Conservation (phyloP, 1,140 invertebrate species). For the Coelopa frigida region DNA sequence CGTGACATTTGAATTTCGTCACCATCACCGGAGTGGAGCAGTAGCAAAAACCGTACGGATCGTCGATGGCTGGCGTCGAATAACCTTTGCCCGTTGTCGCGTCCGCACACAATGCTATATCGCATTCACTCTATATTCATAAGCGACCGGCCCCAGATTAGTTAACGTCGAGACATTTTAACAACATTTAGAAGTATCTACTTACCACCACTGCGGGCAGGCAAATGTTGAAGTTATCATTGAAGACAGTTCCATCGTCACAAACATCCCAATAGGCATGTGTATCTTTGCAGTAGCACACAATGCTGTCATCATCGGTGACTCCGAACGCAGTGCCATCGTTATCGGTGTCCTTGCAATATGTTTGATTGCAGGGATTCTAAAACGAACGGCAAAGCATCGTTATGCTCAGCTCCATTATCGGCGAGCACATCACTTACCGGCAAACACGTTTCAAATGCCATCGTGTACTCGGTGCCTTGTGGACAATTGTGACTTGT, state of each 20-base stretch:
- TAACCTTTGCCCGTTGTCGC: background rate
- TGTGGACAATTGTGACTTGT: background rate
- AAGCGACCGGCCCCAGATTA: no score
- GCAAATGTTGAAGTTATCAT: background rate
- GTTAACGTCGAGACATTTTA: no score
- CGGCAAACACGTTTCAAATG: background rate
- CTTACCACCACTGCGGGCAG: background rate
- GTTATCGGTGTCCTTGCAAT: background rate
- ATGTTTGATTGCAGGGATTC: slow-evolving; percentile 6
- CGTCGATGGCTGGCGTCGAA: slow-evolving; percentile 2
- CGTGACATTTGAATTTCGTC: slow-evolving; percentile 5
- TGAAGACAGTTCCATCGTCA: background rate
- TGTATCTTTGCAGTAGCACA: slow-evolving; percentile 17
- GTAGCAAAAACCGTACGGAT: slow-evolving; percentile 7
- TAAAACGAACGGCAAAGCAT: background rate
- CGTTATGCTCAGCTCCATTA: background rate
- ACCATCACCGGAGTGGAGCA: slow-evolving; percentile 3
- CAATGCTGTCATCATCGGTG: slow-evolving; percentile 15
- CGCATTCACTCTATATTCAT: no score
- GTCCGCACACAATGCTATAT: slow-evolving; percentile 5
- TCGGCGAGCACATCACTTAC: slow-evolving; percentile 1
- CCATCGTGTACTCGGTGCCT: background rate
- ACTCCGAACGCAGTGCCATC: slow-evolving; percentile 15
- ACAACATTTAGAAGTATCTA: background rate
- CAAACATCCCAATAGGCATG: background rate